These are phyloP conservation scores for Eumeta japonica DNA, from an alignment of 1,140 invertebrate species.

Conservation along the genomic window DNA sequence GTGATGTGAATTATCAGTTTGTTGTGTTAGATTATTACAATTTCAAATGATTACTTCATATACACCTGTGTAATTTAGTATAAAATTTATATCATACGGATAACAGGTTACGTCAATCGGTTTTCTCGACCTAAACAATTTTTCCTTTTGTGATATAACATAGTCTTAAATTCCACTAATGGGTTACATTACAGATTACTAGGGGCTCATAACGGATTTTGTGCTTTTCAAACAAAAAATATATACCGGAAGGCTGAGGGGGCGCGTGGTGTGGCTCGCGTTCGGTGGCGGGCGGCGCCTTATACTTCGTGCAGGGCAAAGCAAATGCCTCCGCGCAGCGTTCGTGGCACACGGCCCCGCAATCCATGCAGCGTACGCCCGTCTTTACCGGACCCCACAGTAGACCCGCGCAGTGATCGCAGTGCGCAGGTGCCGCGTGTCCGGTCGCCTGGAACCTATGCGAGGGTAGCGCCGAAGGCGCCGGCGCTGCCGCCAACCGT, in stretches of 20 bases:
- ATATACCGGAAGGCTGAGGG: constrained; percentile 24
- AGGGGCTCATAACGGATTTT: background rate
- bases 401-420: constrained; percentile 85
- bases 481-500: constrained; percentile 69
- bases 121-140: too few relatives aligned
- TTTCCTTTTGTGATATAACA: too few relatives aligned
- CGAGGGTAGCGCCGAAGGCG: constrained; percentile 63
- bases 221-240: background rate
- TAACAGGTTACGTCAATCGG: too few relatives aligned
- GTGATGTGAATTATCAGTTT: too few relatives aligned
- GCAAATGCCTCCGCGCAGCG: constrained; percentile 86
- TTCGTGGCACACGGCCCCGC: constrained; percentile 94
- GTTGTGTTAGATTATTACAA: too few relatives aligned
- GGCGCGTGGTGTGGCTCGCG: constrained; percentile 57
- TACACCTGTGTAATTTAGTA: too few relatives aligned
- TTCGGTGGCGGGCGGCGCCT: constrained; percentile 68
- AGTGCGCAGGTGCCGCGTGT: constrained; percentile 88
- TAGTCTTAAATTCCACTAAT: too few relatives aligned
- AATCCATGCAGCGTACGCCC: constrained; percentile 86
- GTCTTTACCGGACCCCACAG: constrained; percentile 93
- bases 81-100: too few relatives aligned
- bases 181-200: too few relatives aligned
- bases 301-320: constrained; percentile 90
- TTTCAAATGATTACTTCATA: too few relatives aligned
- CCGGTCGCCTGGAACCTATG: constrained; percentile 84